These are phyloP conservation scores for Notolepis coatsorum DNA, from an alignment of 2,797 vertebrate genomes.

Conservation along the genomic window DNA sequence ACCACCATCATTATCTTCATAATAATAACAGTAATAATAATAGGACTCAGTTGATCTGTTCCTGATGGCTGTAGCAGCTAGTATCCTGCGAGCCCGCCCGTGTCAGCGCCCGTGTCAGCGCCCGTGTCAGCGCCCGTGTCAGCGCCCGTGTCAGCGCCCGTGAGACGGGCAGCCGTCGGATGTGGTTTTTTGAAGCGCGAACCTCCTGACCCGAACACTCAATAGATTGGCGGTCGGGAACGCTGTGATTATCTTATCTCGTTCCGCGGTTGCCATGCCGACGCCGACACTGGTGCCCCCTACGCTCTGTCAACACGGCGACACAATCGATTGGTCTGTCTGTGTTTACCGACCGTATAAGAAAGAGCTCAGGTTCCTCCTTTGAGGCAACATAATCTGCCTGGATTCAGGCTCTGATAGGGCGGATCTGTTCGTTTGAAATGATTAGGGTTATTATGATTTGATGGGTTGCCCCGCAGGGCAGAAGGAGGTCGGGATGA, in stretches of 20 bases:
- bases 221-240: constrained; percentile 1
- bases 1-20: too few species aligned
- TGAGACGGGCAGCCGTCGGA: too few species aligned
- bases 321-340: constrained; percentile 39
- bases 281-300: constrained; percentile 39
- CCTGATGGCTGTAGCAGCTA: too few species aligned
- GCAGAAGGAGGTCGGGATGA: background rate
- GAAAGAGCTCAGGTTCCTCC: background rate
- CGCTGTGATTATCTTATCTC: constrained; percentile 40
- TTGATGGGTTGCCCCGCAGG: background rate
- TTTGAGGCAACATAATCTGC: background rate
- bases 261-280: constrained; percentile 44
- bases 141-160: too few species aligned
- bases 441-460: background rate
- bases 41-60: too few species aligned
- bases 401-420: background rate
- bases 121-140: too few species aligned
- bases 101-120: too few species aligned
- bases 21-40: too few species aligned
- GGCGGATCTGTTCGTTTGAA: background rate
- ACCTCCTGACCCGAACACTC: constrained; percentile 33
- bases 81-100: too few species aligned
- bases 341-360: constrained; percentile 39
- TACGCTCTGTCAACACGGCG: constrained; percentile 53
- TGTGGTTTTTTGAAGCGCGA: background rate